phyloP scores from a whole-genome alignment of 2,797 vertebrate genomes.

The Enteromius unitaeniatus region DNA sequence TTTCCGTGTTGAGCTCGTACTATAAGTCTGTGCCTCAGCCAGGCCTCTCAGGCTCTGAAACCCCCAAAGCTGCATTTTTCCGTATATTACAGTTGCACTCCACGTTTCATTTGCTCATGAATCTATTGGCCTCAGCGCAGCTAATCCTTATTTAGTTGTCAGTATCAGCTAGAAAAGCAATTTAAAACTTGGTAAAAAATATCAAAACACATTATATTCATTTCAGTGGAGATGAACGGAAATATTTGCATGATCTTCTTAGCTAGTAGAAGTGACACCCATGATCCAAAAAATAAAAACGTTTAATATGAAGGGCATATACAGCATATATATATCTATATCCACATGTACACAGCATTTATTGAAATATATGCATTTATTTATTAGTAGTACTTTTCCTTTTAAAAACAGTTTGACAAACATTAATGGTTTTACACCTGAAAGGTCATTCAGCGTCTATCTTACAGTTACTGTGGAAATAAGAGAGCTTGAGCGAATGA shows the following conservation, averaged over 20 bases:
- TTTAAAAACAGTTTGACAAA: background rate
- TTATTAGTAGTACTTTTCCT: background rate
- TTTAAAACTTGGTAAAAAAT: background rate
- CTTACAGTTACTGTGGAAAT: constrained; percentile 67
- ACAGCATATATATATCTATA: background rate
- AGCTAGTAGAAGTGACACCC: background rate
- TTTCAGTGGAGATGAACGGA: background rate
- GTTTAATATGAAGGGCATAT: background rate
- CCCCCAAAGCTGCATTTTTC: constrained; percentile 51
- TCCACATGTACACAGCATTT: too few relatives aligned
- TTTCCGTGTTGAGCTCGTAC: constrained; percentile 80
- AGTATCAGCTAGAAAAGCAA: constrained; percentile 3
- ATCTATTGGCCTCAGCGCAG: background rate
- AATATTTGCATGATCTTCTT: background rate
- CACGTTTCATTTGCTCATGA: constrained; percentile 32
- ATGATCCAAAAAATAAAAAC: background rate
- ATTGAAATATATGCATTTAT: background rate
- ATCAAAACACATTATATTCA: background rate
- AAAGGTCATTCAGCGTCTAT: constrained; percentile 69
- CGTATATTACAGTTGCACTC: constrained; percentile 38
- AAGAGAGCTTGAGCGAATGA: constrained; percentile 69
- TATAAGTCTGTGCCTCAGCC: constrained; percentile 72
- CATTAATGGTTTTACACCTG: constrained; percentile 57
- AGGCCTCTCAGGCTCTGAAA: constrained; percentile 73
- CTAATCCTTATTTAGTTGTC: constrained; percentile 22